Evolutionary conservation across 2,113 vertebrate species (phyloP), one percentile per base, ranked within the genome.

Genomic region (Corythaixoides concolor): DNA sequence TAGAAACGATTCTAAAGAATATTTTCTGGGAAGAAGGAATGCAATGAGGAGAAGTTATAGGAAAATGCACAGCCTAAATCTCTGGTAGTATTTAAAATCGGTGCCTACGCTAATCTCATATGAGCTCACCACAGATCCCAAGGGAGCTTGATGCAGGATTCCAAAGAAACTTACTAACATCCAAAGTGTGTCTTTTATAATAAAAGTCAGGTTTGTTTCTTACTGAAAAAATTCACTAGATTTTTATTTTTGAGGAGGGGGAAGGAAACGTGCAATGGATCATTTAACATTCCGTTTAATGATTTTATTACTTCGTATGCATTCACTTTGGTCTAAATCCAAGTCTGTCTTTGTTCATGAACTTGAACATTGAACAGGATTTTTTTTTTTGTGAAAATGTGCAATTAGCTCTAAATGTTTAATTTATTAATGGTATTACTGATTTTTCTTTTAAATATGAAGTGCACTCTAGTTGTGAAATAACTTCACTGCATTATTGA

Each of bases 61-160:
- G 85, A 91, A 93, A 96, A 94, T 52, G 49, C 67, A 72, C n/a
- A 78, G 81, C 52, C 52, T 91, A 77, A 39, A 88, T 72, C 72
- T 97, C 94, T 95, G 96, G 70, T 97, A 95, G 82, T 95, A 70
- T 92, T 97, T 97, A 97, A 95, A 96, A 89, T 64, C 33, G 62
- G 70, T 97, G 95, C 96, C 94, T 96, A 32, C 91, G 39, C 74
- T 96, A 95, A 96, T 97, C 94, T 96, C 90, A 93, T 92, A 35
- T 37, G 90, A 95, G 62, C 67, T 96, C 56, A 78, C 96, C 94
- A 93, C 94, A 97, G 76, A 93, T 96, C 95, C 92, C 96, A 89
- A 67, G 74, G 64, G 97, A 85, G 62, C 35, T 95, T 91, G 50
- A 90, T 0, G 5, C 41, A 90, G 49, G 60, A 97, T 97, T 97